Base-by-base conservation (phyloP, 2,113 vertebrate species). In the Ploceus nigricollis region DNA sequence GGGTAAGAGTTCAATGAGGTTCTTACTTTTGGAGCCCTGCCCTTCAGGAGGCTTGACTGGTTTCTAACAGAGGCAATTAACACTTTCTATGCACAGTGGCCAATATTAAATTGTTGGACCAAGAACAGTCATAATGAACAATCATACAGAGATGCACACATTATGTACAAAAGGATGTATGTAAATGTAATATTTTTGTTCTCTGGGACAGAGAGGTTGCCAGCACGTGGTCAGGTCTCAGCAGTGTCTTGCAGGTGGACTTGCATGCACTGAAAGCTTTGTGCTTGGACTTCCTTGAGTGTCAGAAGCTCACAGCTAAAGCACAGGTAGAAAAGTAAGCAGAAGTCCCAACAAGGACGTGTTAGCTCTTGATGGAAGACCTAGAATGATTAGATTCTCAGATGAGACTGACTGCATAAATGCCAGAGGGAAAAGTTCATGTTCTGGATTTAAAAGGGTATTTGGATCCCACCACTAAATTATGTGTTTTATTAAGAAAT, bases 31-130 rank as follows among this genome's bases (percentile, higher is more conserved):
- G 56, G 20, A 71, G 17, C 31, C 20, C 44, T 83, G 40, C 23
- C 11, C 18, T 57, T 35, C n/a, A n/a, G 2, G 2, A 19, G 16
- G 3, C 1, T 25, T 47, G 8, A 4, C 7, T 68, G 24, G 2
- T 58, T 87, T 89, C n/a, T 54, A 45, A 48, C 8, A n/a, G 31
- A 47, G 15, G 10, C 11, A 18, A 1, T 66, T 30, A 66, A 61
- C 6, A 9, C 11, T 58, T 80, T 57, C 18, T 35, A 0, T 61
- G n/a, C n/a, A 69, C 18, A 33, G 24, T 28, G 24, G 31, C 45
- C 44, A 30, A 2, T 61, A 8, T 53, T 56, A 58, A 95, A 16
- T 37, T 58, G 42, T 25, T 70, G 31, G 22, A 54, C 63, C 11
- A 37, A 75, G 75, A 61, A 28, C 48, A 78, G 35, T 53, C 7